Evolutionary conservation across 2,113 vertebrate species (phyloP).

Genomic region (Leuciscus idus): DNA sequence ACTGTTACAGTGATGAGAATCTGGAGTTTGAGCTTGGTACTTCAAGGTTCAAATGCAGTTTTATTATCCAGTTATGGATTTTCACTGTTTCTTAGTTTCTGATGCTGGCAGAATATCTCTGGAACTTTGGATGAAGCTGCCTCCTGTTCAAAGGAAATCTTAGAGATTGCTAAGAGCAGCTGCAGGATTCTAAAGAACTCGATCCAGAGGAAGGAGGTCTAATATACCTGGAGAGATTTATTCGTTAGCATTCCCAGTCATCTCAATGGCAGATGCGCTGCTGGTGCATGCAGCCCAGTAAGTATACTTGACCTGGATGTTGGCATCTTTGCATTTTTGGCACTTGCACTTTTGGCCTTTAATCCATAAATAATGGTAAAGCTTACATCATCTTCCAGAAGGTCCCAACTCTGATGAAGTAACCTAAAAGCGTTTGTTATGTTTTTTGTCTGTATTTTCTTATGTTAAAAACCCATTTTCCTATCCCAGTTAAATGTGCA

Average conservation of each 20-base stretch:
- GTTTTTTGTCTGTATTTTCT: neutral
- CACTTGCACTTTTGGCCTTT: neutral
- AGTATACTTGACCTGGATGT: slow-evolving; percentile 7
- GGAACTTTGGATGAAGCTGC: slow-evolving; percentile 16
- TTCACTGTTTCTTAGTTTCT: neutral
- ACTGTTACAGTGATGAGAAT: neutral
- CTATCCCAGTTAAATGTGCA: neutral
- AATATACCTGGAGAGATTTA: neutral
- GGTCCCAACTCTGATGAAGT: neutral
- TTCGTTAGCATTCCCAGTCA: neutral
- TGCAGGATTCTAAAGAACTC: neutral
- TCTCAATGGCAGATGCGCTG: neutral
- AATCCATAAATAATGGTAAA: no score
- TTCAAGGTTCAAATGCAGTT: neutral
- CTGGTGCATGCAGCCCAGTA: neutral
- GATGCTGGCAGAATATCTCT: slow-evolving; percentile 12
- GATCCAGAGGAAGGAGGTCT: neutral
- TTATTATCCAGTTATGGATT: neutral
- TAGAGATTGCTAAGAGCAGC: neutral
- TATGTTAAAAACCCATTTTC: neutral
- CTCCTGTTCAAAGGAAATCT: neutral
- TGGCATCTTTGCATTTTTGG: neutral
- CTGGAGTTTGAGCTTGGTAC: neutral
- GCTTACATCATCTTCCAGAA: neutral
- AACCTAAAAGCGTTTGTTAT: neutral